Base-by-base conservation (phyloP, 1,140 invertebrate genomes). In the Neotoxoptera formosana region DNA sequence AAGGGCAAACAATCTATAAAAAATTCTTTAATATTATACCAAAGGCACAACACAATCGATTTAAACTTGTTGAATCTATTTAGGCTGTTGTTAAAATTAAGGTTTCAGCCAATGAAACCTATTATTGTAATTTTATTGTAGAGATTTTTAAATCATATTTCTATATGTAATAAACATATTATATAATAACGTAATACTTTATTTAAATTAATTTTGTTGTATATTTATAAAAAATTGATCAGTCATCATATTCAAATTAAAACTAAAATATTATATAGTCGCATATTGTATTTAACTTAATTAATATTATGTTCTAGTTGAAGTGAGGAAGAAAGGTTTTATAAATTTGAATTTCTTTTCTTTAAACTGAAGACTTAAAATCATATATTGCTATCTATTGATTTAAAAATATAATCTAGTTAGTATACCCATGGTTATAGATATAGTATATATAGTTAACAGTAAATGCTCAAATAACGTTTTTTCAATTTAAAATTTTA, bases 1-100 rank as follows among this genome's bases (percentile, higher is more conserved):
- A 96, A 94, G 95, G 96, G 8, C 96, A 96, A 94, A 95, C 95
- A n/a, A 97, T 98, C 94, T 97, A 97, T 94, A 98, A 98, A 95
- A 98, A 98, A 95, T 97, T 97, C 94, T 97, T 97, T 94, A 97
- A 98, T 96, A 96, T 98, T 84, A 96, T 98, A 94, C 97, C 97
- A 1, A 95, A 97, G 67, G 96, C 96, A 90, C 97, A 97, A 94
- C 97, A 97, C 94, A 96, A 96, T 92, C 96, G 96, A 94, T 98
- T 98, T 95, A 97, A 97, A 94, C 95, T 98, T 81, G 96, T 97
- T 93, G 97, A 98, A 95, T 96, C 96, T 95, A 84, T 41, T 53
- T 93, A 93, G 23, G n/a, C 20, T 81, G 51, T 53, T 89, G 17
- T 88, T 88, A 14, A n/a, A 34, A 34, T 30, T 11, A 88, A 51